Conservation (phyloP, 2,888 invertebrate genomes). For the Colostygia pectinataria region DNA sequence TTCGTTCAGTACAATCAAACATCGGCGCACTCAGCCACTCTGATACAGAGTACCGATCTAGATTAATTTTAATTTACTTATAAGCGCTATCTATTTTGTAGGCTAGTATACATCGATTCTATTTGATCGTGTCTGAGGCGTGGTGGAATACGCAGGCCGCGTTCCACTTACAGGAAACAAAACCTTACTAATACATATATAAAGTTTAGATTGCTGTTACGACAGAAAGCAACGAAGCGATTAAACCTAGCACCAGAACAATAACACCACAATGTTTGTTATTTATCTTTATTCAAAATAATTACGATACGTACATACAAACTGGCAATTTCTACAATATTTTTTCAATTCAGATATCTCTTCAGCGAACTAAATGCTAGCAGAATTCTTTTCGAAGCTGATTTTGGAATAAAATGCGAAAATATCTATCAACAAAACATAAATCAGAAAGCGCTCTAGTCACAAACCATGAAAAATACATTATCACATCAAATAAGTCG, state of each 20-base stretch:
- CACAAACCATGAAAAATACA: constrained; percentile 54
- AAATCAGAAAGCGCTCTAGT: constrained; percentile 30
- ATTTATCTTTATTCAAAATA: constrained; percentile 22
- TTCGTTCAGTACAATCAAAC: constrained; percentile 62
- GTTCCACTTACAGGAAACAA: constrained; percentile 11
- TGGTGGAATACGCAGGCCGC: neutral
- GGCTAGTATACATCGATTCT: constrained; percentile 54
- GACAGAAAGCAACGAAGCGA: constrained; percentile 19
- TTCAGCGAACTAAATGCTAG: constrained; percentile 11
- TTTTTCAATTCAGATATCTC: constrained; percentile 19
- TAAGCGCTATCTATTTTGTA: constrained; percentile 72
- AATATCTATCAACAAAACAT: constrained; percentile 3
- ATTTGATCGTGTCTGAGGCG: constrained; percentile 27
- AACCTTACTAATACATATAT: constrained; percentile 13
- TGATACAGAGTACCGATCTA: constrained; percentile 75
- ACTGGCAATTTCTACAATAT: constrained; percentile 13
- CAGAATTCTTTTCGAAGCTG: constrained; percentile 11
- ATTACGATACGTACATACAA: constrained; percentile 15
- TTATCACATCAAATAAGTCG: constrained; percentile 62
- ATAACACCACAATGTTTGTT: constrained; percentile 17
- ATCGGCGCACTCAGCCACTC: constrained; percentile 64
- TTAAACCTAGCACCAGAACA: constrained; percentile 30
- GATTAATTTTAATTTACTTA: constrained; percentile 52
- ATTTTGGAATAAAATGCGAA: constrained; percentile 13
- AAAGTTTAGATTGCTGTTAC: constrained; percentile 14